Base-by-base conservation (phyloP, 2,888 invertebrate genomes). In the Bruchidius siliquastri region DNA sequence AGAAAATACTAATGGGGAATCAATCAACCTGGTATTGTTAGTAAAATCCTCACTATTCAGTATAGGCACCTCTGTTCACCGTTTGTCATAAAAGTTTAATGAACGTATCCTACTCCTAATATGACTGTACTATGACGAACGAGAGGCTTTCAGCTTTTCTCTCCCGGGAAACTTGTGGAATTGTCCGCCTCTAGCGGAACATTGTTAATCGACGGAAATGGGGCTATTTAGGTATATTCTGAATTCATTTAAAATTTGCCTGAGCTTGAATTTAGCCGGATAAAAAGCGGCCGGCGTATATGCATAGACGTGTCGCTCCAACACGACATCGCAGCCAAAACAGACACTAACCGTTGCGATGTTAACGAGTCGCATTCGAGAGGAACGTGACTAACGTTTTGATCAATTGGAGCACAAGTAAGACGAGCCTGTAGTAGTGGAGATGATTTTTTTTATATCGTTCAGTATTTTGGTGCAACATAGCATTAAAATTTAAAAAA, bases 121-220 rank as follows among this genome's bases (percentile, higher is more conserved):
- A 66, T 71, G 67, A 72, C 66, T 21, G 68, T 70, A 80, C 80
- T 79, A 80, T 81, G 77, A 76, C 74, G 78, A 80, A n/a, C 3
- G 3, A 68, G 22, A 79, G 79, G 81, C 81, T 82, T 82, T 82
- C 79, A 80, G 80, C 79, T 79, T n/a, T n/a, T 80, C 79, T 78
- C 68, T 68, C 67, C 67, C 32, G 79, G 79, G 79, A 81, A 83
- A 83, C 80, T 82, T 81, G 80, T 79, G 78, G 81, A 81, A 82
- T 82, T 81, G 79, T 77, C 77, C 79, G 82, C 82, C 81, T 75
- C 77, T 75, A 78, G 82, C 81, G 73, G 79, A 81, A 81, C 80
- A 81, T 78, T 81, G 83, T 82, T 83, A 83, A 83, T 84, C 83
- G 83, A 80, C 81, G 82, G 83, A 83, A 83, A 83, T 82, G 81